Evolutionary conservation across 2,113 vertebrate genomes (phyloP).

Genomic region (Bucco capensis): DNA sequence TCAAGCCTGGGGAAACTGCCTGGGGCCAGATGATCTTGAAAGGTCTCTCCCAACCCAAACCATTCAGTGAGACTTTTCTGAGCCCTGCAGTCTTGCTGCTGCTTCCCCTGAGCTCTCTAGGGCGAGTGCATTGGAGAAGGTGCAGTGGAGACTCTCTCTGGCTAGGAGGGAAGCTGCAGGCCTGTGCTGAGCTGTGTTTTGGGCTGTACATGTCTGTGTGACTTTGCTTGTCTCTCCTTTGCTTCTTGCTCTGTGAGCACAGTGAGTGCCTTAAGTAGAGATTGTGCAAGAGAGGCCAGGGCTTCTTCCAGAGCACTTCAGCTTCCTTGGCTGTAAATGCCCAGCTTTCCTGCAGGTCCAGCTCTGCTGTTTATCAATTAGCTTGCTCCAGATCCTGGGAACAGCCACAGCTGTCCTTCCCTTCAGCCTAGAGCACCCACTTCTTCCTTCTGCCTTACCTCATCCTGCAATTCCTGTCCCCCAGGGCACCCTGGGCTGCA

Average conservation of each 20-base stretch:
- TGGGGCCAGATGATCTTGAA: background rate
- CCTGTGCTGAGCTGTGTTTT: background rate
- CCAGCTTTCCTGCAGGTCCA: background rate
- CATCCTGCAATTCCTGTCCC: background rate
- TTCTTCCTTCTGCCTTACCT: conserved; percentile 45
- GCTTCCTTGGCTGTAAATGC: conserved; percentile 37
- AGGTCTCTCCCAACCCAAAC: too few species aligned
- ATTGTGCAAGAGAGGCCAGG: conserved; percentile 6
- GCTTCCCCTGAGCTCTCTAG: rapidly evolving
- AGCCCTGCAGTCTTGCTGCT: background rate
- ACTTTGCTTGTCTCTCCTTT: rapidly evolving
- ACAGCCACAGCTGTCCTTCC: background rate
- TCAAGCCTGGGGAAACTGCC: background rate
- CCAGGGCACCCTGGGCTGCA: background rate
- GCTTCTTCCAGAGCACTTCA: background rate
- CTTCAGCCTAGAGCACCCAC: background rate
- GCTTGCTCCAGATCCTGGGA: conserved; percentile 12
- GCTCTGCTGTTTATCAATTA: conserved; percentile 12
- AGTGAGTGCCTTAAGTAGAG: background rate
- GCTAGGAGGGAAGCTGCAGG: background rate
- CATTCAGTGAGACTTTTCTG: rapidly evolving
- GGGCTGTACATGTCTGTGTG: background rate
- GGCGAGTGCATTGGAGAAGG: background rate
- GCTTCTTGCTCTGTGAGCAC: background rate
- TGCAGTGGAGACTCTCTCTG: background rate